Conservation (phyloP, 2,888 invertebrate species). For the Rutpela maculata region DNA sequence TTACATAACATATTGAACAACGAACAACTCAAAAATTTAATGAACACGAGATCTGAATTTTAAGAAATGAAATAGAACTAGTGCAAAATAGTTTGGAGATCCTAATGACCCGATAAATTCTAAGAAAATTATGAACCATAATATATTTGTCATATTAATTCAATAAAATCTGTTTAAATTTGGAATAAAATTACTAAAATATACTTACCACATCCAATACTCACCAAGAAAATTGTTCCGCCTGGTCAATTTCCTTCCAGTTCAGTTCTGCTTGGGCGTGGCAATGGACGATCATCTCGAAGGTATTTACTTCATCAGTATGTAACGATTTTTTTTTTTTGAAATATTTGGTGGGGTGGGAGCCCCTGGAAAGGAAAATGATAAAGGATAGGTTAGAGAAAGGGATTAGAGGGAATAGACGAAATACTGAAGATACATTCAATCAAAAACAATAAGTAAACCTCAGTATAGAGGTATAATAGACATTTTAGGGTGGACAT, state of each 20-base stretch:
- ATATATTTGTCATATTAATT: too few relatives aligned
- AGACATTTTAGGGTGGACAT: too few relatives aligned
- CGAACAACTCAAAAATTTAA: too few relatives aligned
- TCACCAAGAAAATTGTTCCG: not conserved
- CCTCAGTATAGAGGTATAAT: too few relatives aligned
- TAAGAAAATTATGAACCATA: too few relatives aligned
- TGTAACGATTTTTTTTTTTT: constrained; percentile 43
- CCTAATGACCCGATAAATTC: constrained; percentile 57
- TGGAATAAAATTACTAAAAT: too few relatives aligned
- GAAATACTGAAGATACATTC: constrained; percentile 62
- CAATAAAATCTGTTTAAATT: too few relatives aligned
- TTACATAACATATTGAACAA: too few relatives aligned
- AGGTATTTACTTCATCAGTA: not conserved
- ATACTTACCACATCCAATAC: not conserved
- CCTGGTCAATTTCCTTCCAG: not conserved
- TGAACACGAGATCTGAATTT: too few relatives aligned
- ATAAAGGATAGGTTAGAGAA: constrained; percentile 26
- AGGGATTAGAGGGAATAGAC: constrained; percentile 33
- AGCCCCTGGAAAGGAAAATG: constrained; percentile 44
- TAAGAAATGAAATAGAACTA: constrained; percentile 49
- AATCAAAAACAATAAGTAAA: not conserved
- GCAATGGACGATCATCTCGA: not conserved
- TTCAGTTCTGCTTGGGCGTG: not conserved
- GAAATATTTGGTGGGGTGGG: constrained; percentile 50
- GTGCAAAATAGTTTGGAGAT: constrained; percentile 60